A percentile compares a stretch with the other conserved stretches of the same genome.
These are phyloP conservation scores for Geotrupes spiniger DNA, from an alignment of 2,888 invertebrate species.

Conservation along the genomic window DNA sequence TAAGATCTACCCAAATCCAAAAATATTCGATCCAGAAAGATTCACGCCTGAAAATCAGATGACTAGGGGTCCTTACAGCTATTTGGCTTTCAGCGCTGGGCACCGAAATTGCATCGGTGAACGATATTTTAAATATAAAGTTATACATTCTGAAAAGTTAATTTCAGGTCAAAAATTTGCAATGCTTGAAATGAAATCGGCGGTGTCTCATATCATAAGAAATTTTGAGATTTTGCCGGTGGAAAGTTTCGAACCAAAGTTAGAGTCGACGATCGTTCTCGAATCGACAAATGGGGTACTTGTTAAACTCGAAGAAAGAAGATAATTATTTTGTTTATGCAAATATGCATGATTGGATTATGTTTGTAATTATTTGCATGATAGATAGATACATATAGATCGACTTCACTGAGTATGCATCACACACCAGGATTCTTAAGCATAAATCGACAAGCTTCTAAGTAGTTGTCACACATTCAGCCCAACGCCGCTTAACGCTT, in stretches of 20 bases:
- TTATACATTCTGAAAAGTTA: background rate
- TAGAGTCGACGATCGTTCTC: constrained; percentile 16
- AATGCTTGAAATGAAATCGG: constrained; percentile 55
- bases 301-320: constrained; percentile 10
- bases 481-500: too few species aligned
- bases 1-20: constrained; percentile 50
- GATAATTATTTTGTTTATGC: constrained; percentile 16
- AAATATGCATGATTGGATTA: constrained; percentile 28
- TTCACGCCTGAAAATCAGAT: constrained; percentile 38
- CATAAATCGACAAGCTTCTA: too few species aligned
- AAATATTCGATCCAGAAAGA: constrained; percentile 42
- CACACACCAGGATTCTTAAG: too few species aligned
- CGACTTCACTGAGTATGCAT: too few species aligned
- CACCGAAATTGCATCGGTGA: constrained; percentile 37
- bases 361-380: constrained; percentile 64
- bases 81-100: constrained; percentile 43
- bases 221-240: constrained; percentile 44
- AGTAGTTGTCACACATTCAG: too few species aligned
- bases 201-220: constrained; percentile 52
- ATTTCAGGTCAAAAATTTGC: constrained; percentile 48
- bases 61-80: constrained; percentile 38
- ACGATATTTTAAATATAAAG: background rate
- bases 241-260: constrained; percentile 12
- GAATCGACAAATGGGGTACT: constrained; percentile 14
- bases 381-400: too few species aligned